Evolutionary conservation across 37 sponge, comb jelly and placozoan genomes (phyloP).

Genomic region (Mnemiopsis leidyi): DNA sequence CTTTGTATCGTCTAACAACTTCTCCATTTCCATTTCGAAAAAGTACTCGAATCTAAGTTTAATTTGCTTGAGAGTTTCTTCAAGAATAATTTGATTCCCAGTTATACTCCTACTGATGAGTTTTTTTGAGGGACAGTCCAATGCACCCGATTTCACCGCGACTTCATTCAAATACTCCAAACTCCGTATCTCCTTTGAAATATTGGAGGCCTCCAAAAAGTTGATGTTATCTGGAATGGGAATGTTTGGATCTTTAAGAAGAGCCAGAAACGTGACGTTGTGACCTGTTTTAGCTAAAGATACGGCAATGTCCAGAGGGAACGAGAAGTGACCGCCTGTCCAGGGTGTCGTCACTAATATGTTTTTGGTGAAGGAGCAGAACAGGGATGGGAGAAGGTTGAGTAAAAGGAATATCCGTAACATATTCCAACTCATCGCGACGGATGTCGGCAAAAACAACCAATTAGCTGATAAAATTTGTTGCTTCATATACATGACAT

Average conservation of each 20-base stretch:
- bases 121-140: not conserved
- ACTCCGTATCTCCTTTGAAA: not conserved
- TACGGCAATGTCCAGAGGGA: not conserved
- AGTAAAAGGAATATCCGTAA: too few relatives aligned
- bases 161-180: constrained; percentile 7
- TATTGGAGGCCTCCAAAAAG: not conserved
- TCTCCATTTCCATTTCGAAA: not conserved
- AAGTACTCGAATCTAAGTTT: constrained; percentile 8
- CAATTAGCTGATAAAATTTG: too few relatives aligned
- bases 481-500: too few relatives aligned
- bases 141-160: constrained; percentile 7
- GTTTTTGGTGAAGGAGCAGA: not conserved
- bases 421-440: too few relatives aligned
- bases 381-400: not conserved
- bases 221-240: not conserved
- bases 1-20: not conserved
- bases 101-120: not conserved
- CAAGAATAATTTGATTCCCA: not conserved
- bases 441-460: too few relatives aligned
- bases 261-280: constrained; percentile 7
- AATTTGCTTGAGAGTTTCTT: not conserved
- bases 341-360: constrained; percentile 19
- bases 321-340: constrained; percentile 10
- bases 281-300: not conserved
- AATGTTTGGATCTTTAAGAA: not conserved